Conservation (phyloP, 2,113 vertebrate species). For the Sapayoa aenigma region DNA sequence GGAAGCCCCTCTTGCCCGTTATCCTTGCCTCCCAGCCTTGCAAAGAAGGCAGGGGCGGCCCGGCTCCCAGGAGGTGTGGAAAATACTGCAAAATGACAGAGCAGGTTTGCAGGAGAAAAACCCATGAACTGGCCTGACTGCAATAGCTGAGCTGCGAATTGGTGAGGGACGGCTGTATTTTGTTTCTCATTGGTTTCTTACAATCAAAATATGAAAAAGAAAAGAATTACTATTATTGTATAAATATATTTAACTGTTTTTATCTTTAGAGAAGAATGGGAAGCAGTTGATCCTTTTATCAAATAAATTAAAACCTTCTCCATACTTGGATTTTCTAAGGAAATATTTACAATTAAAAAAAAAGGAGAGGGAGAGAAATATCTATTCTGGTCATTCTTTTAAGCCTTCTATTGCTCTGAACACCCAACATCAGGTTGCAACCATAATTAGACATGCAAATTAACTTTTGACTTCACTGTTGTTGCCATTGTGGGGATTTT, state of each 20-base stretch:
- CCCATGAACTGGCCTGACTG: too few species aligned
- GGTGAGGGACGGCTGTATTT: too few species aligned
- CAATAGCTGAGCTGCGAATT: too few species aligned
- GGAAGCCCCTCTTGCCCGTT: too few species aligned
- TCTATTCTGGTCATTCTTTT: neutral
- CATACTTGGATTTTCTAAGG: neutral
- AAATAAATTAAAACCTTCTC: neutral
- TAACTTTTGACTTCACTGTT: too few species aligned
- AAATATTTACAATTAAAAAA: neutral
- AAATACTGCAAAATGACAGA: too few species aligned
- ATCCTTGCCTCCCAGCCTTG: too few species aligned
- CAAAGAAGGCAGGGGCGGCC: too few species aligned
- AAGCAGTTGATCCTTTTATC: neutral
- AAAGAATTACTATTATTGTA: neutral
- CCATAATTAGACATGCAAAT: too few species aligned
- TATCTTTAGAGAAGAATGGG: neutral
- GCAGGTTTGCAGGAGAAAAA: too few species aligned
- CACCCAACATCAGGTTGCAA: neutral
- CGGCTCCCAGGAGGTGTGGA: too few species aligned
- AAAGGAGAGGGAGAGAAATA: neutral
- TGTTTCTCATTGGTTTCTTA: slow-evolving; percentile 25
- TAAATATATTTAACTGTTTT: neutral
- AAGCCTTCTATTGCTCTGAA: neutral
- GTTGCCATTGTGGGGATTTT: too few species aligned
- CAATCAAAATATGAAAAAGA: neutral